phyloP scores from a whole-genome alignment of 2,113 vertebrate species.

The Bettongia penicillata region DNA sequence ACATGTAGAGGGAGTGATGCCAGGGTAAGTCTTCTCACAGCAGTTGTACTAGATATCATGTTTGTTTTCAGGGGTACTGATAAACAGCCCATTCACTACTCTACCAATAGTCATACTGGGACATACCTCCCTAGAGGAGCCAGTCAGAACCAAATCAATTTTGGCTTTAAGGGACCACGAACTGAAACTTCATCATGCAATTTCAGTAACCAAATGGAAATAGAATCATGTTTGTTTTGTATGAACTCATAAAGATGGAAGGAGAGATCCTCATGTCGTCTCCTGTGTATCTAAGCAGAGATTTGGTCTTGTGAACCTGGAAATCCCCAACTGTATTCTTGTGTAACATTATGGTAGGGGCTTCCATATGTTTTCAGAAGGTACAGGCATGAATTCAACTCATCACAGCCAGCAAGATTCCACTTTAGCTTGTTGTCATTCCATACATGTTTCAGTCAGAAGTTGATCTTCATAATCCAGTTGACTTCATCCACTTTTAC shows the following conservation, averaged over 20 bases:
- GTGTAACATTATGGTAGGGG: background rate
- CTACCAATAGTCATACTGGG: slow-evolving; percentile 96
- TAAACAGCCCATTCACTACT: slow-evolving; percentile 94
- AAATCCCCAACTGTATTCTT: slow-evolving; percentile 94
- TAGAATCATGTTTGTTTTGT: slow-evolving; percentile 95
- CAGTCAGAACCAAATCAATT: slow-evolving; percentile 95
- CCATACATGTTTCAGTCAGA: slow-evolving; percentile 88
- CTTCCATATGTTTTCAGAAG: background rate
- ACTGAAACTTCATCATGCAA: slow-evolving; percentile 98
- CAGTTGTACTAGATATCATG: slow-evolving; percentile 99
- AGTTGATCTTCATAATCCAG: slow-evolving; percentile 97
- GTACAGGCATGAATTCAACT: background rate
- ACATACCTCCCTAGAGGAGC: slow-evolving; percentile 90
- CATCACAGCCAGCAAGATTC: background rate
- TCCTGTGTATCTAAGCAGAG: slow-evolving; percentile 92
- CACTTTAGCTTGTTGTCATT: background rate
- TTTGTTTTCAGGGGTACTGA: slow-evolving; percentile 95
- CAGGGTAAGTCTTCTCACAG: slow-evolving; percentile 94
- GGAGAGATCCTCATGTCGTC: slow-evolving; percentile 98
- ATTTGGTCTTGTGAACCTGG: slow-evolving; percentile 98
- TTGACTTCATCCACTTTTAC: slow-evolving; percentile 99
- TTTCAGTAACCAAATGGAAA: slow-evolving; percentile 99
- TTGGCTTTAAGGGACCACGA: slow-evolving; percentile 99
- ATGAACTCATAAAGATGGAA: slow-evolving; percentile 98
- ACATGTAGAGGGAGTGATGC: slow-evolving; percentile 97